Evolutionary conservation across 2,797 vertebrate species (phyloP), one percentile per base, ranked within the genome.

Genomic region (Leuciscus waleckii): DNA sequence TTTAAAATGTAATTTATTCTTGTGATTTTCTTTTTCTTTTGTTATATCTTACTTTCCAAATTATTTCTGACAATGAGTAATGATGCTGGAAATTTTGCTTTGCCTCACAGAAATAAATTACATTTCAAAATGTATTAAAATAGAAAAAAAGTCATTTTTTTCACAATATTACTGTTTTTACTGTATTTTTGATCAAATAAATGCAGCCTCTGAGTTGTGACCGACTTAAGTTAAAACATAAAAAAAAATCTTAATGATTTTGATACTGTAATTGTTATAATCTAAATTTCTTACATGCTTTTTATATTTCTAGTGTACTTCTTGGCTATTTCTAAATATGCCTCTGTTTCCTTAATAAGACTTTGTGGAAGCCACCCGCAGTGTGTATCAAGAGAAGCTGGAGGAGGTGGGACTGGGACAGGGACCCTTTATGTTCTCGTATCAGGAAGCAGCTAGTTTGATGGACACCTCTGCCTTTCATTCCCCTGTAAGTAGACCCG

Each of bases 391-490:
- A 81, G 95, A 97, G 77, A 95, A 95, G 83, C 92, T 97, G 85
- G 95, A 96, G 0, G 95, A 96, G 86, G 92, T 93, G 8, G 95
- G 95, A 23, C 88, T 97, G 68, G 93, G 94, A n/a, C 87, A 92
- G 2, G 93, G 86, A 58, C 95, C 96, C 6, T 89, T 97, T 87
- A 95, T 96, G 90, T 98, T 97, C 90, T 96, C 95, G 1, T 97
- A 97, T 83, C 96, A 96, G 0, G 96, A 98, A 93, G 97, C 96
- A 82, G 97, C 97, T 77, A 97, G 93, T 88, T 91, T 98, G 92
- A 94, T 98, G 95, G 97, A 98, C 87, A 97, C 95, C 0, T 97
- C 97, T 0, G 97, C 97, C 85, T 98, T 98, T 88, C 96, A 97
- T 85, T 97, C 97, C 13, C 95, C 87, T 43, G 96, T 98, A 90